Base-by-base conservation (phyloP, 2,113 vertebrate genomes). In the Lethenteron reissneri region DNA sequence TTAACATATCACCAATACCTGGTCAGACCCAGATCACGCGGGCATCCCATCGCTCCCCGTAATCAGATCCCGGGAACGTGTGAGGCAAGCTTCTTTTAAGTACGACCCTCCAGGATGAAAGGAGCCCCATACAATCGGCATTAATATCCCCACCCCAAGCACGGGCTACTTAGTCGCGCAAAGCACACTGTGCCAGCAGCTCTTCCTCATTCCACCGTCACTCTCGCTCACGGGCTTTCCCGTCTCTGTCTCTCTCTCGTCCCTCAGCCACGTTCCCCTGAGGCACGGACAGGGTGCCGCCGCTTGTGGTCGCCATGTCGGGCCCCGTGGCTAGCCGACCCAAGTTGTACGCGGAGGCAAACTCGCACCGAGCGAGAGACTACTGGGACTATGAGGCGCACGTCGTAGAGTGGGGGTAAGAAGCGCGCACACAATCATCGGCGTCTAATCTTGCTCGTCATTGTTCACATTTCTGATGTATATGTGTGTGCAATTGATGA, bases 371-470 rank as follows among this genome's bases (percentile, higher is more conserved):
- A 82, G 91, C 88, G 85, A 83, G 88, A 78, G 91, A 94, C 73
- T 95, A 94, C 82, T 95, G 90, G 92, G 90, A 96, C 84, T 96
- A 96, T 56, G 91, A 95, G 73, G 78, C 88, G 77, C 89, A 95
- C 73, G 83, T 90, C 81, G 87, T 90, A 79, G 89, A 83, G 82
- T 96, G 91, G 91, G 92, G 90, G 90, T 94, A 84, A 87, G 83
- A 72, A 19, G 21, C 19, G 57, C 12, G n/a, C 2, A 5, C 25
- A 15, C 57, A 12, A 21, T 15, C 8, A n/a, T 41, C n/a, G 1
- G 62, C 19, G 62, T 15, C 8, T 19, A 15, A 19, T 15, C 15
- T 15, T 8, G 8, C 9, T 19, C 8, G 7, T n/a, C 15, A 68
- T n/a, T 68, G 62, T 19, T 68, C 15, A n/a, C 19, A n/a, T 68